Conservation (phyloP, 2,888 invertebrate genomes). For the Ecdyonurus torrentis region DNA sequence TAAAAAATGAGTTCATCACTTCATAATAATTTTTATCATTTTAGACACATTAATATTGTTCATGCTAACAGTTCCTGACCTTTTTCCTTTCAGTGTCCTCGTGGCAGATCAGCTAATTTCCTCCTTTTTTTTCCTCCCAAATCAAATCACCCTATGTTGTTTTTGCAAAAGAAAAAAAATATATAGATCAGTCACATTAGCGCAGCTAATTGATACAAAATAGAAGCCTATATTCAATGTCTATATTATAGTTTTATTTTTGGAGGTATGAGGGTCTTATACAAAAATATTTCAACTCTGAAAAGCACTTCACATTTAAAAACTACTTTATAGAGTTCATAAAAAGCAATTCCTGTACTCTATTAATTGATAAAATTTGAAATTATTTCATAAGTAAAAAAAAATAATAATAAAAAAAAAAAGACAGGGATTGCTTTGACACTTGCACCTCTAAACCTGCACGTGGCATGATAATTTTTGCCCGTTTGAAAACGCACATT, state of each 20-base stretch:
- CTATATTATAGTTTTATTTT: neutral
- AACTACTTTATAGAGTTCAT: too few relatives aligned
- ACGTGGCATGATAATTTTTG: neutral
- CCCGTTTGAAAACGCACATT: neutral
- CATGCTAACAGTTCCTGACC: neutral
- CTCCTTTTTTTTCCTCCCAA: neutral
- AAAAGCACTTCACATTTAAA: neutral
- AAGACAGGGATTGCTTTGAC: neutral
- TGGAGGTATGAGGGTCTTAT: neutral
- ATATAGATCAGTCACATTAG: too few relatives aligned
- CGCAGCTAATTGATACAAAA: too few relatives aligned
- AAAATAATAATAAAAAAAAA: neutral
- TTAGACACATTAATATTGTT: neutral
- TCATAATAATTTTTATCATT: too few relatives aligned
- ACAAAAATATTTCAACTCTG: neutral
- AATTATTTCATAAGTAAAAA: too few relatives aligned
- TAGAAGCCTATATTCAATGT: neutral
- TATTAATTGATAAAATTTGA: too few relatives aligned
- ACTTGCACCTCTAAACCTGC: neutral
- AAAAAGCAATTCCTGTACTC: too few relatives aligned
- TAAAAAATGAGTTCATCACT: too few relatives aligned
- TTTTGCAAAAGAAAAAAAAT: too few relatives aligned
- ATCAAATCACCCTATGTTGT: neutral
- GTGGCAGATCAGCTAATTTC: neutral
- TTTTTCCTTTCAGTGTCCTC: neutral